phyloP scores from a whole-genome alignment of 2,888 invertebrate genomes.

The Branchellion lobata region DNA sequence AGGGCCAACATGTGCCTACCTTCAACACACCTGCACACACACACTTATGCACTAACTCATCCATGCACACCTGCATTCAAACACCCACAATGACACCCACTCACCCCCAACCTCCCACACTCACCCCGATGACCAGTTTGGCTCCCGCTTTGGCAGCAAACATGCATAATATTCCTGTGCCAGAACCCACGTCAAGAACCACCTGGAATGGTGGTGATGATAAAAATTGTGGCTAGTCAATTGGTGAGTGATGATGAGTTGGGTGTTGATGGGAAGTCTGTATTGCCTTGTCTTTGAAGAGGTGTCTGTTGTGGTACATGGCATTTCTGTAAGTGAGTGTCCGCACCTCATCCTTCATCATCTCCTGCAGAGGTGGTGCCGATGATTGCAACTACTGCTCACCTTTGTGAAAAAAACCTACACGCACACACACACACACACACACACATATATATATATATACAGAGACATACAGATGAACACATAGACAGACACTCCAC shows the following conservation, averaged over 20 bases:
- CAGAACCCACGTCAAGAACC: slow-evolving; percentile 96
- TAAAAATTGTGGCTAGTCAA: too few species aligned
- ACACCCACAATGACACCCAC: too few species aligned
- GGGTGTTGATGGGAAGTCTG: too few species aligned
- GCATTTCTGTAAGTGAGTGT: slow-evolving; percentile 97
- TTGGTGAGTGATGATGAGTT: too few species aligned
- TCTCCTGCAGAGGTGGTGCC: slow-evolving; percentile 74
- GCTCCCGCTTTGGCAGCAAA: slow-evolving; percentile 99
- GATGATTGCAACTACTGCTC: not conserved
- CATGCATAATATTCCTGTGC: slow-evolving; percentile 98
- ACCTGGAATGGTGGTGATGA: slow-evolving; percentile 54
- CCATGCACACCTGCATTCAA: too few species aligned
- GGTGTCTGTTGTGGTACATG: slow-evolving; percentile 98
- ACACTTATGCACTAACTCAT: too few species aligned
- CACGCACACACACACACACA: not conserved
- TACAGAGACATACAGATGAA: not conserved
- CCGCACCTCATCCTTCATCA: slow-evolving; percentile 98
- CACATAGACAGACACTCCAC: too few species aligned
- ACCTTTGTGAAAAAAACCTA: not conserved
- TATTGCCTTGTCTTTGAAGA: slow-evolving; percentile 80
- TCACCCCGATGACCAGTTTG: slow-evolving; percentile 79
- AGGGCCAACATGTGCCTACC: too few species aligned
- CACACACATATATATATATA: not conserved
- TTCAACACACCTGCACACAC: too few species aligned
- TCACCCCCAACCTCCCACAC: not conserved